Percentiles rank a stretch among this genome's conserved stretches.
phyloP scores from a whole-genome alignment of 2,113 vertebrate species.

The Acanthisitta chloris region DNA sequence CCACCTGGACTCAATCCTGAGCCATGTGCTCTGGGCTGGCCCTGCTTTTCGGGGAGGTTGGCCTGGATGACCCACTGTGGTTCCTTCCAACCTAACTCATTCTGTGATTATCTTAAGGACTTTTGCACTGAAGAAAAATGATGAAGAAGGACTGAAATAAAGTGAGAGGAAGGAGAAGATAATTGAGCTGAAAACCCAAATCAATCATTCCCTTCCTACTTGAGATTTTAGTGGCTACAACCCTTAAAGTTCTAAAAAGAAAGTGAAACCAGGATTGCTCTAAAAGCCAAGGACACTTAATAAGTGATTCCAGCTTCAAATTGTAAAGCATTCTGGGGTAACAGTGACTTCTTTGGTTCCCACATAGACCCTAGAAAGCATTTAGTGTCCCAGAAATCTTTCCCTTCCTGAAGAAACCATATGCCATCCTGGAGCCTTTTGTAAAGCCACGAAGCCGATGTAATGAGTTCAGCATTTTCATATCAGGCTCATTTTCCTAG shows the following conservation, averaged over 20 bases:
- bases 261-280: not conserved
- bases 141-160: not conserved
- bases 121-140: not conserved
- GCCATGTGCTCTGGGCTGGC: too few relatives aligned
- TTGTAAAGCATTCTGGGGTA: not conserved
- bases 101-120: accelerated
- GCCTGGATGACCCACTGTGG: too few relatives aligned
- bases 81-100: too few relatives aligned
- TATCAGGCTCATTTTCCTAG: slow-evolving; percentile 67
- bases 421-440: not conserved
- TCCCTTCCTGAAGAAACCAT: not conserved
- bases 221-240: not conserved
- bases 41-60: too few relatives aligned
- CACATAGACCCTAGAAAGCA: not conserved
- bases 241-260: not conserved
- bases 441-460: slow-evolving; percentile 40
- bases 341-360: not conserved
- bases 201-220: not conserved
- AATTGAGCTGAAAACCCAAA: not conserved
- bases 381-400: not conserved
- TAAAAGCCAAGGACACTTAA: not conserved
- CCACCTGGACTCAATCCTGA: too few relatives aligned
- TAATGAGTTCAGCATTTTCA: slow-evolving; percentile 60
- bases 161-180: not conserved
- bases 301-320: not conserved